These are phyloP conservation scores for Pseudochirops cupreus DNA, from an alignment of 2,797 vertebrate genomes.

Conservation along the genomic window DNA sequence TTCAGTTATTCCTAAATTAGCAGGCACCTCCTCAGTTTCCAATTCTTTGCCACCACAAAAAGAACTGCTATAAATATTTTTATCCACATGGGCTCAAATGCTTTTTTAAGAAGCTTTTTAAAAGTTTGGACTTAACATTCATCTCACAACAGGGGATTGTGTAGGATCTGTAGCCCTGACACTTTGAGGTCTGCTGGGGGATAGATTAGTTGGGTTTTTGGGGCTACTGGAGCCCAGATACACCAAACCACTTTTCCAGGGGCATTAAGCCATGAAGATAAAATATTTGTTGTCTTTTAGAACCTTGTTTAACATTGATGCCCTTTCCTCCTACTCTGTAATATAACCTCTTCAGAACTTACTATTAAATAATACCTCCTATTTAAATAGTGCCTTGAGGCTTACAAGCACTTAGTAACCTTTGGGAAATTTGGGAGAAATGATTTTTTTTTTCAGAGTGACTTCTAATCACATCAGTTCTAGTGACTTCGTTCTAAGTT, in stretches of 20 bases:
- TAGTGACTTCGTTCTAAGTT: fast-evolving
- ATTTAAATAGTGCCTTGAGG: background rate
- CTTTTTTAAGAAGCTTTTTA: background rate
- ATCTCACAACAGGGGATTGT: background rate
- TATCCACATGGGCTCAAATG: background rate
- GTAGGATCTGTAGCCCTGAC: background rate
- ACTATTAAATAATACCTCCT: background rate
- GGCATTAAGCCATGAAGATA: background rate
- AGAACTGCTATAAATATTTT: background rate
- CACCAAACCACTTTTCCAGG: background rate
- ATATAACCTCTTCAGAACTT: background rate
- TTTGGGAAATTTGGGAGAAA: background rate
- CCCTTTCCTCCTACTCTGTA: background rate
- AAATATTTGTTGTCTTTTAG: background rate
- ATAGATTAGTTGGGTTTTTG: background rate
- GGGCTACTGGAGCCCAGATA: background rate
- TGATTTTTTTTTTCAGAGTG: fast-evolving
- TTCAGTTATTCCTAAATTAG: background rate
- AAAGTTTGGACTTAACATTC: background rate
- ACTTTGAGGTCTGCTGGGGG: background rate
- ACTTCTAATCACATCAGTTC: background rate
- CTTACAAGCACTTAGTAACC: background rate
- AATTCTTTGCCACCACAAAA: background rate
- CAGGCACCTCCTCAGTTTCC: background rate
- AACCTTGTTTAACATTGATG: background rate